Percentiles rank a stretch among this genome's conserved stretches.
phyloP scores from a whole-genome alignment of 2,888 invertebrate genomes.

The Halocaridina rubra region DNA sequence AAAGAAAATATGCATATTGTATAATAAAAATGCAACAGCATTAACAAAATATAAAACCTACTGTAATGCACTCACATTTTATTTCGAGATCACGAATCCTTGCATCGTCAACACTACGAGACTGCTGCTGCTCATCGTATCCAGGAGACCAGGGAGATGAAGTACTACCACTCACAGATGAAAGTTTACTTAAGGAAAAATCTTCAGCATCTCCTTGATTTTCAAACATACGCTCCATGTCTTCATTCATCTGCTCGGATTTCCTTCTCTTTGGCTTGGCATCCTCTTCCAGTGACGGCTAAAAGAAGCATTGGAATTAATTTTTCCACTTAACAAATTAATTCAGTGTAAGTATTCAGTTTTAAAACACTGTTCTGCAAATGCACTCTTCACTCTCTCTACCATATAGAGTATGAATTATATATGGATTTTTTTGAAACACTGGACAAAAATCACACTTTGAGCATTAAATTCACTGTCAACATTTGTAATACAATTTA shows the following conservation, averaged over 20 bases:
- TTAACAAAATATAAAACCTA: neutral
- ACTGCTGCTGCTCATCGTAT: neutral
- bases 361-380: too few species aligned
- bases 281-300: too few species aligned
- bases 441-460: too few species aligned
- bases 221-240: slow-evolving; percentile 50
- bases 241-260: slow-evolving; percentile 41
- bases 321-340: too few species aligned
- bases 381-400: too few species aligned
- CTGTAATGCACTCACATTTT: slow-evolving; percentile 18
- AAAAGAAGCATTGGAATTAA: too few species aligned
- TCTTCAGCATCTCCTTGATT: slow-evolving; percentile 22
- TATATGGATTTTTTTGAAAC: too few species aligned
- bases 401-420: too few species aligned
- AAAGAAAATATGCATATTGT: neutral
- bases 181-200: slow-evolving; percentile 31
- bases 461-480: too few species aligned
- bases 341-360: too few species aligned
- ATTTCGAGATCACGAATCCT: slow-evolving; percentile 30
- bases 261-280: neutral
- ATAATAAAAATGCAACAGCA: neutral
- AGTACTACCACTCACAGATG: neutral
- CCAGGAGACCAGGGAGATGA: slow-evolving; percentile 32
- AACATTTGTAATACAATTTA: too few species aligned
- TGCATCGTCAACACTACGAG: neutral